Evolutionary conservation across 2,113 vertebrate species (phyloP), one percentile per base, ranked within the genome.

Genomic region (Lasiurus cinereus): DNA sequence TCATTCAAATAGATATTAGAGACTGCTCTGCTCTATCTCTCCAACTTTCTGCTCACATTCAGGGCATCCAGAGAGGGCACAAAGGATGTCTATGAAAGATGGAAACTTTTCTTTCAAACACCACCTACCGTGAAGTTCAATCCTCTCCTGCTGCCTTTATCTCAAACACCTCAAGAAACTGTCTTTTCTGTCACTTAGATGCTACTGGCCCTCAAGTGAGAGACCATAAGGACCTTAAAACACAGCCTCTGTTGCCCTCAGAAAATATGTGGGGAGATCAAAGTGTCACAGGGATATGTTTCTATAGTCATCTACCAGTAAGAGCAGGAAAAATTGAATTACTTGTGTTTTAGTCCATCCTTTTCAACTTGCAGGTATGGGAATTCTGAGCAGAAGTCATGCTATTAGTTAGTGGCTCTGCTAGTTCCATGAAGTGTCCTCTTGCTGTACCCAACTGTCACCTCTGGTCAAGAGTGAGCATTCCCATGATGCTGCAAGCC

Each of bases 401-500:
- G 46, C 3, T 50, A 22, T 2, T 22, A 6, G 18, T 46, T 70
- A 76, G 27, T 46, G 54, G 3, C 21, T 90, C 69, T 18, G 4
- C 2, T 14, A 33, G 56, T 31, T 16, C 8, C 13, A 11, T 13
- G 24, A 10, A 4, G 1, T 33, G 4, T 27, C 66, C 36, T 39
- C 9, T 22, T 36, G 6, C 33, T 90, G 72, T n/a, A 48, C 24
- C 27, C 48, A 46, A 10, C 10, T 36, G 3, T 14, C 18, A 74
- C 11, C 46, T 92, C 88, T 89, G 13, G 59, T 73, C 72, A 91
- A 16, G 10, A 27, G n/a, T 52, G n/a, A 66, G 10, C 24, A 39
- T 66, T 64, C 33, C 33, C 19, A 3, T 85, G 83, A 8, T 83
- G 84, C 90, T 88, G 82, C 88, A 79, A 97, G 73, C 2, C 90